phyloP scores from a whole-genome alignment of 2,888 invertebrate species.

The Lacanobia wlatinum region DNA sequence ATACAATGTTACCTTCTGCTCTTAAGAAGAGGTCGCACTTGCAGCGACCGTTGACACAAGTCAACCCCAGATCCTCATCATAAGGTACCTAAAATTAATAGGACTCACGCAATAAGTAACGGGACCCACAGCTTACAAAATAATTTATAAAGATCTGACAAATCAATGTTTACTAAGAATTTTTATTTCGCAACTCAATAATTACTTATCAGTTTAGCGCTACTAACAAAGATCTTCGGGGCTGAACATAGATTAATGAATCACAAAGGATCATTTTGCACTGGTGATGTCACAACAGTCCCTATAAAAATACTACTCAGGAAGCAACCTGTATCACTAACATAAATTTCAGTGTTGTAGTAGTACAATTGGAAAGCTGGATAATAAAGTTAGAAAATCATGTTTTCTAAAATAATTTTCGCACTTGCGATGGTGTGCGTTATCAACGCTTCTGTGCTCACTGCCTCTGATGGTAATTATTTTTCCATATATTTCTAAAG shows the following conservation, averaged over 20 bases:
- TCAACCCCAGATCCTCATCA: no score
- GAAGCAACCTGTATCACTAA: constrained; percentile 12
- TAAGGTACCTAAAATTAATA: no score
- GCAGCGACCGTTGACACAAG: constrained; percentile 44
- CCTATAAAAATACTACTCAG: constrained; percentile 42
- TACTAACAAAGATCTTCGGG: background rate
- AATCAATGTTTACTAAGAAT: background rate
- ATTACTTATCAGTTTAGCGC: constrained; percentile 29
- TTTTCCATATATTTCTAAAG: background rate
- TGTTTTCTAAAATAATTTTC: constrained; percentile 47
- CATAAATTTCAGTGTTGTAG: constrained; percentile 2
- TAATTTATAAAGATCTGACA: background rate
- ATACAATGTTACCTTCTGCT: background rate
- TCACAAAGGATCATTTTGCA: constrained; percentile 18
- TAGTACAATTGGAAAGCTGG: background rate
- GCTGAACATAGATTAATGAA: constrained; percentile 5
- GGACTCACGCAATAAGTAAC: no score
- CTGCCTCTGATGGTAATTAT: constrained; percentile 34
- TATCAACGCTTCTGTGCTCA: constrained; percentile 53
- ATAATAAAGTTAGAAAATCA: constrained; percentile 3
- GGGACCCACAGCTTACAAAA: background rate
- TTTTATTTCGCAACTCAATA: constrained; percentile 27
- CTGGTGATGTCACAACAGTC: constrained; percentile 14
- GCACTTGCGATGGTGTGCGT: constrained; percentile 39
- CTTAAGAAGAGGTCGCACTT: constrained; percentile 36